Conservation (phyloP, 2,113 vertebrate genomes). For the Thamnophis sirtalis region DNA sequence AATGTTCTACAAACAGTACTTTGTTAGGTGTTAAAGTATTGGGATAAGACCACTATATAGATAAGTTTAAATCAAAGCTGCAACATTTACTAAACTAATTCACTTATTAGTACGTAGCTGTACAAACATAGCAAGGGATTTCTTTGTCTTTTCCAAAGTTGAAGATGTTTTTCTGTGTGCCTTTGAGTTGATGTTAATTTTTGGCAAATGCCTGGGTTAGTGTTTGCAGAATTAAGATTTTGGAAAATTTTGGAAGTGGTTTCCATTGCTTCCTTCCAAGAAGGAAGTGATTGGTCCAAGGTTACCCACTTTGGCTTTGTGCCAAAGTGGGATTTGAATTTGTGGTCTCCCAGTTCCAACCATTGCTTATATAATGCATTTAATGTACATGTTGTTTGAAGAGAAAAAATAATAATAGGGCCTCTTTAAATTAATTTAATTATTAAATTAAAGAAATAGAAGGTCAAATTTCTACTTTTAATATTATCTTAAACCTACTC, state of each 20-base stretch:
- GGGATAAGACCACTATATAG: not conserved
- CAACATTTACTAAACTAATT: not conserved
- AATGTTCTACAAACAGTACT: not conserved
- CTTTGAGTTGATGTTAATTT: not conserved
- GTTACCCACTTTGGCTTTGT: not conserved
- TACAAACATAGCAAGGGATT: not conserved
- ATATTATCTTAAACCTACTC: not conserved
- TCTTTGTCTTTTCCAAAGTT: slow-evolving; percentile 30
- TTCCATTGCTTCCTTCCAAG: not conserved
- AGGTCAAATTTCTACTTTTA: not conserved
- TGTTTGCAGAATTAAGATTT: not conserved
- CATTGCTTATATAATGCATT: not conserved
- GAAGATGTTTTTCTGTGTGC: not conserved
- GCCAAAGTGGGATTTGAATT: not conserved
- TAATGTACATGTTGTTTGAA: not conserved
- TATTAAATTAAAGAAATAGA: not conserved
- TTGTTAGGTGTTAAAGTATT: not conserved
- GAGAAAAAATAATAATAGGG: not conserved
- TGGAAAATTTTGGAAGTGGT: not conserved
- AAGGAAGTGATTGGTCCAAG: not conserved
- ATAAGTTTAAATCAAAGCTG: not conserved
- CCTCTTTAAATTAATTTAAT: not conserved
- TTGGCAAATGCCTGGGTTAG: not conserved
- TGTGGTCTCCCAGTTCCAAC: not conserved
- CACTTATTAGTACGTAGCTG: not conserved